A percentile compares a stretch with the other conserved stretches of the same genome.
phyloP scores from a whole-genome alignment of 2,797 vertebrate species.

The Sebastes vulpes region DNA sequence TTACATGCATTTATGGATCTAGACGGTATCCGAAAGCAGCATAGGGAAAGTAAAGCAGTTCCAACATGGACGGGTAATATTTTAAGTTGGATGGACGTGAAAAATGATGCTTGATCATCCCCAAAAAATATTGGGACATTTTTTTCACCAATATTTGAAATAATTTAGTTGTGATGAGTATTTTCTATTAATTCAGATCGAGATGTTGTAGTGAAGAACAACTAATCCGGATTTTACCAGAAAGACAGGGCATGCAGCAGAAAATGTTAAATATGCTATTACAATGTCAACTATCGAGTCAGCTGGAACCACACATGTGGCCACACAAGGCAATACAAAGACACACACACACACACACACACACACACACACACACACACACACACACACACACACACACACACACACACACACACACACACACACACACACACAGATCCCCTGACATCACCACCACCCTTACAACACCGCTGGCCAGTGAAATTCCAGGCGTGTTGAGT shows the following conservation, averaged over 20 bases:
- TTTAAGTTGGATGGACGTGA: background rate
- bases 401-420: background rate
- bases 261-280: background rate
- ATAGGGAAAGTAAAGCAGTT: background rate
- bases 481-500: conserved; percentile 51
- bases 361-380: too few species aligned
- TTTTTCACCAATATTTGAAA: background rate
- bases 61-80: background rate
- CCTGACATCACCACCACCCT: background rate
- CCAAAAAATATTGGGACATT: background rate
- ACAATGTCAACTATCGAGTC: background rate
- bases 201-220: background rate
- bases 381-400: too few species aligned
- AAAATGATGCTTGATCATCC: background rate
- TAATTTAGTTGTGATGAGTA: background rate
- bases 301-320: background rate
- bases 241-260: rapidly evolving
- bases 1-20: background rate
- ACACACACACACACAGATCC: background rate
- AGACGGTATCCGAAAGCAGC: background rate
- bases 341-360: background rate
- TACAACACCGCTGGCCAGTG: conserved; percentile 20
- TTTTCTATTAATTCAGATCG: background rate
- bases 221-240: background rate
- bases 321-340: background rate